Evolutionary conservation across 2,113 vertebrate species (phyloP).

Genomic region (Aplodontia rufa): DNA sequence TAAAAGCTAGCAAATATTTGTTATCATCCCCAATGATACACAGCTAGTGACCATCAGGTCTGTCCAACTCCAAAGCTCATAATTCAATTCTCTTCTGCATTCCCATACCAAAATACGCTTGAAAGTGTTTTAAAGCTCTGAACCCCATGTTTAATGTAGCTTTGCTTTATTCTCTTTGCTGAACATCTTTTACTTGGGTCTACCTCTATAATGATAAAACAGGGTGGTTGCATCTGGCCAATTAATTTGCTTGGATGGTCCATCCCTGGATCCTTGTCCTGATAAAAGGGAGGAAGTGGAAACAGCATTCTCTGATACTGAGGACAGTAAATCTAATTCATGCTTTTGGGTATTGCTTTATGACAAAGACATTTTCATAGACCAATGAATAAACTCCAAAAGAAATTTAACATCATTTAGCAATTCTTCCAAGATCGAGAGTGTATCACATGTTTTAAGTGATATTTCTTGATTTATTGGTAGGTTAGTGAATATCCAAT

Average conservation of each 20-base stretch:
- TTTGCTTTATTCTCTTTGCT: background rate
- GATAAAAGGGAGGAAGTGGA: background rate
- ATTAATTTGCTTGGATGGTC: background rate
- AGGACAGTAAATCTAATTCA: background rate
- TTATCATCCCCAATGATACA: background rate
- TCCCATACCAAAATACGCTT: background rate
- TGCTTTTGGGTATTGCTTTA: background rate
- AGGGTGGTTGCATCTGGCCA: background rate
- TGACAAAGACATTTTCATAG: background rate
- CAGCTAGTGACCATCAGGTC: background rate
- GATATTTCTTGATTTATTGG: constrained; percentile 30
- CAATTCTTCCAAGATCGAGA: constrained; percentile 36
- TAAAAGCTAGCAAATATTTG: background rate
- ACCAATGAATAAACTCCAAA: background rate
- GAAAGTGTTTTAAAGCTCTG: background rate
- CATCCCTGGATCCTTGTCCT: background rate
- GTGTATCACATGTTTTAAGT: background rate
- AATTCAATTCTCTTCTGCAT: background rate
- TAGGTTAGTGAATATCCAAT: constrained; percentile 32
- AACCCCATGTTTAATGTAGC: background rate
- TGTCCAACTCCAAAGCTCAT: background rate
- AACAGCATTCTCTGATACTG: background rate
- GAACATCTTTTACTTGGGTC: background rate
- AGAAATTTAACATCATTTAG: background rate
- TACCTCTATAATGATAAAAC: background rate